Percentiles rank a stretch among this genome's conserved stretches.
Evolutionary conservation across 2,797 vertebrate genomes (phyloP).

Genomic region (Triplophysa bombifrons): DNA sequence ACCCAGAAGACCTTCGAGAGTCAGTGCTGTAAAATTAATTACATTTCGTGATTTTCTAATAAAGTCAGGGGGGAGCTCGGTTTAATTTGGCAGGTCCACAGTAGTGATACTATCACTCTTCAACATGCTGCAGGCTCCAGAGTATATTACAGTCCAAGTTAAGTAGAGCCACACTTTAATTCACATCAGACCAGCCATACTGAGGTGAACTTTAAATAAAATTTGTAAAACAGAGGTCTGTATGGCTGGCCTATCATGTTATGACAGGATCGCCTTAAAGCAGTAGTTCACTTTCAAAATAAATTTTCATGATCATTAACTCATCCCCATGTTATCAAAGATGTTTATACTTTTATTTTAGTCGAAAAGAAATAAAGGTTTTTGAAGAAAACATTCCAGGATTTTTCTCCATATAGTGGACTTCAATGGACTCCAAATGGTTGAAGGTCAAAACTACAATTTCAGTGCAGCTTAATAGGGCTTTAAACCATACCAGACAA

Average conservation of each 20-base stretch:
- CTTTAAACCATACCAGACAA: too few species aligned
- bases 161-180: slow-evolving; percentile 45
- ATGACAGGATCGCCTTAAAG: not conserved
- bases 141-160: slow-evolving; percentile 42
- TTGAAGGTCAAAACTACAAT: too few species aligned
- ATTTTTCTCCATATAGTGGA: too few species aligned
- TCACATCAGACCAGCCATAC: slow-evolving; percentile 7
- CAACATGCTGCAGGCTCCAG: slow-evolving; percentile 10
- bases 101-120: slow-evolving; percentile 40
- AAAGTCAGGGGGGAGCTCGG: slow-evolving; percentile 34
- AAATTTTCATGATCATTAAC: too few species aligned
- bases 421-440: too few species aligned
- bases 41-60: slow-evolving; percentile 51
- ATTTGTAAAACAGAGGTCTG: not conserved
- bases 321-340: too few species aligned
- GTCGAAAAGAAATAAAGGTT: too few species aligned
- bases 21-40: slow-evolving; percentile 28
- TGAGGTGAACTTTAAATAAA: not conserved
- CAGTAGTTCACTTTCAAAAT: too few species aligned
- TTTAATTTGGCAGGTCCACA: slow-evolving; percentile 45
- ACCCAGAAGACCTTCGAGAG: not conserved
- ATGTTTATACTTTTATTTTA: too few species aligned
- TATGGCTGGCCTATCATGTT: not conserved
- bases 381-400: too few species aligned
- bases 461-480: too few species aligned